Evolutionary conservation across 2,113 vertebrate species (phyloP), one percentile per base, ranked within the genome.

Genomic region (Chaenogobius annularis): DNA sequence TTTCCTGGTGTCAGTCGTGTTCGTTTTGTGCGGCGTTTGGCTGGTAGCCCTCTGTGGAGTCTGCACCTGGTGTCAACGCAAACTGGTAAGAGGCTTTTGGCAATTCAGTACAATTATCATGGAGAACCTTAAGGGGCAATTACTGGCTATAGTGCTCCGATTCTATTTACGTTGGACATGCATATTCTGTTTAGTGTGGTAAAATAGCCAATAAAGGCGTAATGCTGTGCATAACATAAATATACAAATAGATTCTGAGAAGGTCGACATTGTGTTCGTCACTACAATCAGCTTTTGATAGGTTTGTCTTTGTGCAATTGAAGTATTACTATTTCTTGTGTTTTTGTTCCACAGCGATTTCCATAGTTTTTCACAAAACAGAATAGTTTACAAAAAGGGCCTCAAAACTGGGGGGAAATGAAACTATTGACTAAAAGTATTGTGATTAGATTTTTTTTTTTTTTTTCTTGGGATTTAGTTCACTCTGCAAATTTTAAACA

Each of bases 61-160:
- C 93, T 99, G 97, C 91, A 96, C 96, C 89, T 99, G 97, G 97
- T 98, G 97, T 94, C 97, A 99, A 81, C 96, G 96, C 84, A 98
- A 95, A 93, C 90, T 99, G 96, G 97, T 99, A 86, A 97, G 97
- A 91, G 61, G 61, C 31, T 11, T 43, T 43, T 63, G 31, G 35
- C 61, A 43, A 43, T 63, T 63, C 61, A 40, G 61, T 19, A n/a
- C 61, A 63, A 40, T 40, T 20, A n/a, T 63, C 35, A 40, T 13
- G 61, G 61, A 63, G 37, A 10, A 10, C 5, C 26, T 40, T 17
- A 43, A 40, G 10, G 43, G 35, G 61, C 61, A 63, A 43, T 63
- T 63, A 63, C 61, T 43, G 37, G 31, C 61, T 17, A n/a, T 63
- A 40, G 61, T 43, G 35, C 61, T 63, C 9, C 9, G 59, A 40